Evolutionary conservation across 1,140 invertebrate genomes (phyloP).

Genomic region (Psilanteris sp.): DNA sequence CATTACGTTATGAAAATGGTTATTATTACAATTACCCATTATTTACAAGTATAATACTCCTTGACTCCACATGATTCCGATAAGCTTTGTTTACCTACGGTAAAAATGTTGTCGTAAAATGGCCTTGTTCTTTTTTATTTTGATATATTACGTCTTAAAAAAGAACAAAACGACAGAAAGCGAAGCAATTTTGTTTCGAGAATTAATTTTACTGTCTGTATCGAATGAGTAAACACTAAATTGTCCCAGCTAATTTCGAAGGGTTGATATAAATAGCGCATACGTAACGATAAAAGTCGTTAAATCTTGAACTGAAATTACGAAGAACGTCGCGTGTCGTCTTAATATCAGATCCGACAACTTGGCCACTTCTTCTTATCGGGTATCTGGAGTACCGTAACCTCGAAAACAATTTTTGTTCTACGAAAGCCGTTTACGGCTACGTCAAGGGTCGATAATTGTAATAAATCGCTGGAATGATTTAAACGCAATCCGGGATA

Average conservation of each 20-base stretch:
- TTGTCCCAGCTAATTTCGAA: slow-evolving; percentile 4
- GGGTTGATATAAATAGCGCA: slow-evolving; percentile 10
- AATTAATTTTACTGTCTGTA: too few relatives aligned
- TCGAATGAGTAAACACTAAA: neutral
- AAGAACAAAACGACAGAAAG: too few relatives aligned
- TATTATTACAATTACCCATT: too few relatives aligned
- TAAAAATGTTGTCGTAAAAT: too few relatives aligned
- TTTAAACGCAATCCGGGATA: slow-evolving; percentile 8
- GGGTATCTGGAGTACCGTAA: slow-evolving; percentile 21
- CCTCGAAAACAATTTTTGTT: slow-evolving; percentile 16
- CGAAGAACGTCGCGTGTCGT: slow-evolving; percentile 52
- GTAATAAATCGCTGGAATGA: slow-evolving; percentile 29
- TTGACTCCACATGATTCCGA: too few relatives aligned
- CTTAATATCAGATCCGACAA: slow-evolving; percentile 38
- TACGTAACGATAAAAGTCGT: slow-evolving; percentile 38
- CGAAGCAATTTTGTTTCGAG: neutral
- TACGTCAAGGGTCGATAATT: neutral
- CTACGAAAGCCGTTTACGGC: slow-evolving; percentile 6
- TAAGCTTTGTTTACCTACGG: too few relatives aligned
- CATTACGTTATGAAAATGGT: too few relatives aligned
- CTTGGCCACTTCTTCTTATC: slow-evolving; percentile 47
- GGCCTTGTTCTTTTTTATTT: too few relatives aligned
- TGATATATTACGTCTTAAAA: too few relatives aligned
- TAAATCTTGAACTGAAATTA: slow-evolving; percentile 32
- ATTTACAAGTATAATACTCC: too few relatives aligned